A percentile compares a stretch with the other conserved stretches of the same genome.
These are phyloP conservation scores for Hylia prasina DNA, from an alignment of 2,113 vertebrate genomes.

Conservation along the genomic window DNA sequence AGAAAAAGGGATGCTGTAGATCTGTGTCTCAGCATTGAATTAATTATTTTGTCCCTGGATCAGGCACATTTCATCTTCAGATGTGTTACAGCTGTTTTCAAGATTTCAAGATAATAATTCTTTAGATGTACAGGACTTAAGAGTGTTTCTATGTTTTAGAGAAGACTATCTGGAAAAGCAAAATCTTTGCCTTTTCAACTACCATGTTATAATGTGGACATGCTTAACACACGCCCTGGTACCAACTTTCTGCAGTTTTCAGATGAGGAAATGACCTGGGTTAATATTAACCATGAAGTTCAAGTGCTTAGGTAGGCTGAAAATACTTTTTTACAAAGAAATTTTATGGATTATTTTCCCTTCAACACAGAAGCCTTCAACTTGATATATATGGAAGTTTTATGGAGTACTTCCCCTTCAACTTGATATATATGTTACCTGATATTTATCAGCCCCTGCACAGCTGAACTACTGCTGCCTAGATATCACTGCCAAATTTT, in stretches of 20 bases:
- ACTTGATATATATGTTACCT: neutral
- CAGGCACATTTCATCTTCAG: neutral
- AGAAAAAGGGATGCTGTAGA: neutral
- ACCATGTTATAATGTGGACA: neutral
- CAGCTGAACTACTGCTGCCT: neutral
- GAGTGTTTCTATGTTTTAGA: neutral
- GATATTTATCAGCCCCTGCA: neutral
- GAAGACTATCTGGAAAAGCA: neutral
- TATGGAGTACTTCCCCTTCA: neutral
- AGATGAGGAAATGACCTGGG: neutral
- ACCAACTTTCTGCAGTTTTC: neutral
- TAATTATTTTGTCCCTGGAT: neutral
- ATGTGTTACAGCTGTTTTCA: neutral
- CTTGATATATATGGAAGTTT: neutral
- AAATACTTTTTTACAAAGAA: neutral
- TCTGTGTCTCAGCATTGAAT: neutral
- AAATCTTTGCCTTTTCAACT: neutral
- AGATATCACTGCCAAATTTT: neutral
- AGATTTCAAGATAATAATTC: neutral
- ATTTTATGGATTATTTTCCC: neutral
- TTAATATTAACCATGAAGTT: neutral
- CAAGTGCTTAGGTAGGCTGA: neutral
- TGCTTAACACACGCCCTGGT: neutral
- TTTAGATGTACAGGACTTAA: neutral
- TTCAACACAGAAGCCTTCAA: neutral